These are phyloP conservation scores for Porites lobata DNA, from an alignment of 92 coral and sea anemone genomes.

Conservation along the genomic window DNA sequence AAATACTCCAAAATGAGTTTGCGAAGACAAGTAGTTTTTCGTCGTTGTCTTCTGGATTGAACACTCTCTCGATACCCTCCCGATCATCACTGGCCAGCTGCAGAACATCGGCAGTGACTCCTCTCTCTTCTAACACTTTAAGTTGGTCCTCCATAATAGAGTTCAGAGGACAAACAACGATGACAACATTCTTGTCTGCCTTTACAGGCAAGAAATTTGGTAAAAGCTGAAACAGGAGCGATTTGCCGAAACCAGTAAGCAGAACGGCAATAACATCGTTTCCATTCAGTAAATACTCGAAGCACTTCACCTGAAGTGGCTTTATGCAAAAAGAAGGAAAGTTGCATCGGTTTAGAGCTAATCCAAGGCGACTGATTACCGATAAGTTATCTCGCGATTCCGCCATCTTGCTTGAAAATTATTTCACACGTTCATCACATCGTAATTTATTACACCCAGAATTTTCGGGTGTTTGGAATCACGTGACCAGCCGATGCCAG, in stretches of 20 bases:
- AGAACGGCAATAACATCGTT: background rate
- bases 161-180: background rate
- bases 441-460: background rate
- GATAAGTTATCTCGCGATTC: background rate
- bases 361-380: background rate
- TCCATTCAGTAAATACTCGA: background rate
- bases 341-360: background rate
- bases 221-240: constrained; percentile 4
- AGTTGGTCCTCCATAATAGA: too few relatives aligned
- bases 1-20: constrained; percentile 40
- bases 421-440: too few relatives aligned
- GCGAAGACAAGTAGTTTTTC: constrained; percentile 65
- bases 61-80: too few relatives aligned
- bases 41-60: too few relatives aligned
- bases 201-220: background rate
- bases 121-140: too few relatives aligned
- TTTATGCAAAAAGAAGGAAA: background rate
- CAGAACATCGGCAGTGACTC: too few relatives aligned
- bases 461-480: background rate
- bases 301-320: background rate
- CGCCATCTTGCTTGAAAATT: background rate
- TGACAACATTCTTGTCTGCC: background rate
- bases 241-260: background rate
- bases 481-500: too few relatives aligned
- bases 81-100: too few relatives aligned